phyloP scores from a whole-genome alignment of 2,797 vertebrate genomes.

The Sebastes hubbsi region DNA sequence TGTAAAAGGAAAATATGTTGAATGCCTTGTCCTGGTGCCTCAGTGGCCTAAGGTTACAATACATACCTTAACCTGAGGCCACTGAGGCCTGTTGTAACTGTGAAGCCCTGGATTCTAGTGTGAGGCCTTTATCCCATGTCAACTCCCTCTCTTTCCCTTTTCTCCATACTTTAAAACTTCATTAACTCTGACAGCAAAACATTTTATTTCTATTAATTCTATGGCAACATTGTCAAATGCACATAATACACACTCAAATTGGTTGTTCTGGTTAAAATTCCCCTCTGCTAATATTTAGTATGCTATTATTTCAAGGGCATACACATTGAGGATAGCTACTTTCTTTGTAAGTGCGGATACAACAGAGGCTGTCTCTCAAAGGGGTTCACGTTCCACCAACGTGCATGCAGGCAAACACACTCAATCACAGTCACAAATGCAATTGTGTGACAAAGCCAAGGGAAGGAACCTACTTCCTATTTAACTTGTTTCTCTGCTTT shows the following conservation, averaged over 20 bases:
- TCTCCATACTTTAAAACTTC: background rate
- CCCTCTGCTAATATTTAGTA: background rate
- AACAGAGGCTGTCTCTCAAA: conserved; percentile 40
- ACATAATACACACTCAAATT: background rate
- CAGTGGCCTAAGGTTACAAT: background rate
- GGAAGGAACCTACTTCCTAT: conserved; percentile 70
- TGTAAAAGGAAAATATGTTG: background rate
- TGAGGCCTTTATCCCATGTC: background rate
- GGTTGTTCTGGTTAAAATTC: background rate
- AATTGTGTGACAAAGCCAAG: conserved; percentile 63
- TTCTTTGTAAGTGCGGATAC: conserved; percentile 41
- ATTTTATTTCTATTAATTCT: background rate
- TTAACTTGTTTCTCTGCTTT: conserved; percentile 59
- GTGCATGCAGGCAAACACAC: conserved; percentile 50
- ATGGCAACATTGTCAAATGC: background rate
- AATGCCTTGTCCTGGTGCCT: background rate
- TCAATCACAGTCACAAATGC: conserved; percentile 65
- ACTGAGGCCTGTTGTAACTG: background rate
- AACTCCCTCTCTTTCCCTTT: background rate
- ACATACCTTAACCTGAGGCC: background rate
- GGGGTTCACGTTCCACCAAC: conserved; percentile 45
- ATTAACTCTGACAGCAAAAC: background rate
- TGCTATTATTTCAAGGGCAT: conserved; percentile 46
- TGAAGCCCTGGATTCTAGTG: background rate
- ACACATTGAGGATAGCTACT: conserved; percentile 28